Conservation (phyloP, 2,113 vertebrate genomes). For the Oplegnathus fasciatus region DNA sequence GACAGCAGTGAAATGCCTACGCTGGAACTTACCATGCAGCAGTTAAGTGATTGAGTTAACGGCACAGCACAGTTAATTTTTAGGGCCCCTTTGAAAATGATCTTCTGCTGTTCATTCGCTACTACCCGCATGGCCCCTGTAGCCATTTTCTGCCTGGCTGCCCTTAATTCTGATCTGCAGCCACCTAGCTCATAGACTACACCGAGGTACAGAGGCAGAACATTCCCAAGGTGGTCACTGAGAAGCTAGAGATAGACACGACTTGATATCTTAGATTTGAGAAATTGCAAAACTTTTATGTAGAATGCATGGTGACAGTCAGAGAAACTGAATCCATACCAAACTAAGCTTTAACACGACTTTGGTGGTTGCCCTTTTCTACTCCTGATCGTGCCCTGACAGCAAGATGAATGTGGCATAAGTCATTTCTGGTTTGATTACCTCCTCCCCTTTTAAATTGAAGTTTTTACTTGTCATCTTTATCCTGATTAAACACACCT, state of each 20-base stretch:
- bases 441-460: not conserved
- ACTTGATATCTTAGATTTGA: conserved; percentile 53
- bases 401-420: not conserved
- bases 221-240: conserved; percentile 65
- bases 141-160: conserved; percentile 84
- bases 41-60: conserved; percentile 67
- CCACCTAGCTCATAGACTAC: conserved; percentile 49
- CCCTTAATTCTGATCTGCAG: conserved; percentile 73
- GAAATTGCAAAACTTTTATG: conserved; percentile 58
- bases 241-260: conserved; percentile 49
- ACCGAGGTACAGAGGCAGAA: conserved; percentile 50
- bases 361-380: not conserved
- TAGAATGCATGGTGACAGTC: conserved; percentile 15
- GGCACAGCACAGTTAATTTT: conserved; percentile 73
- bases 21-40: conserved; percentile 63
- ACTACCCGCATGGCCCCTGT: conserved; percentile 60
- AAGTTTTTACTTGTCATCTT: not conserved
- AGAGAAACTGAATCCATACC: conserved; percentile 33
- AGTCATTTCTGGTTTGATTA: not conserved
- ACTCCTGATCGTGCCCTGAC: not conserved
- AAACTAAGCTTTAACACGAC: conserved; percentile 22
- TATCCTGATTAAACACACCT: not conserved
- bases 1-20: conserved; percentile 39
- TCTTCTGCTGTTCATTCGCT: conserved; percentile 71
- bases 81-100: conserved; percentile 75